Percentiles rank a stretch among this genome's conserved stretches.
These are phyloP conservation scores for Cyanoderma ruficeps DNA, from an alignment of 2,113 vertebrate genomes.

Conservation along the genomic window DNA sequence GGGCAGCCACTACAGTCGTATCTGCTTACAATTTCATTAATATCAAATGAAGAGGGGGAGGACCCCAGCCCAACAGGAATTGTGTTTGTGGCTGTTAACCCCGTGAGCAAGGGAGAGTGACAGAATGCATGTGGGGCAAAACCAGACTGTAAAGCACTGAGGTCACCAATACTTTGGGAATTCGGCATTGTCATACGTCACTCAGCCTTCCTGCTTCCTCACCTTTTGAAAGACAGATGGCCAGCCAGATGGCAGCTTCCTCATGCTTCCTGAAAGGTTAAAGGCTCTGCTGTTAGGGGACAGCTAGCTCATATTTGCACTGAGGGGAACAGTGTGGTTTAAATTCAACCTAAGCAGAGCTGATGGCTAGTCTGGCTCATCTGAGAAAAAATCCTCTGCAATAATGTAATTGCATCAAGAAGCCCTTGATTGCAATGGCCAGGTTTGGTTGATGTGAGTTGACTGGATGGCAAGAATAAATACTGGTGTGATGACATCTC, in stretches of 20 bases:
- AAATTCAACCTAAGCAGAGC: not conserved
- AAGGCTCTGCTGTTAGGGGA: not conserved
- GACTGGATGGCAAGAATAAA: not conserved
- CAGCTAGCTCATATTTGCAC: not conserved
- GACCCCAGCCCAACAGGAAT: not conserved
- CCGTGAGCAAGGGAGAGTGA: fast-evolving
- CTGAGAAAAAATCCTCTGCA: not conserved
- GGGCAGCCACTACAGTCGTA: not conserved
- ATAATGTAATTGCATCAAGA: not conserved
- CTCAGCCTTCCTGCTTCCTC: constrained; percentile 5
- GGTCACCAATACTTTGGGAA: not conserved
- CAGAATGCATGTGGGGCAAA: not conserved
- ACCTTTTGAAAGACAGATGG: not conserved
- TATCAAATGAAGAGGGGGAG: not conserved
- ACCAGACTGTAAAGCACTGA: not conserved
- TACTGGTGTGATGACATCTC: not conserved
- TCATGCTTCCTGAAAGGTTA: not conserved
- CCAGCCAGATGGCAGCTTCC: not conserved
- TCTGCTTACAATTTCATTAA: not conserved
- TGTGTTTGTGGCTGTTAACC: not conserved
- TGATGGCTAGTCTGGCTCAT: not conserved
- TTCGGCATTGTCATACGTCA: not conserved
- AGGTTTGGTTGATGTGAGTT: not conserved
- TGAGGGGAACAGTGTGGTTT: not conserved
- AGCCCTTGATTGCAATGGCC: not conserved